Evolutionary conservation across 2,888 invertebrate genomes (phyloP).

Genomic region (Phasia obesa): DNA sequence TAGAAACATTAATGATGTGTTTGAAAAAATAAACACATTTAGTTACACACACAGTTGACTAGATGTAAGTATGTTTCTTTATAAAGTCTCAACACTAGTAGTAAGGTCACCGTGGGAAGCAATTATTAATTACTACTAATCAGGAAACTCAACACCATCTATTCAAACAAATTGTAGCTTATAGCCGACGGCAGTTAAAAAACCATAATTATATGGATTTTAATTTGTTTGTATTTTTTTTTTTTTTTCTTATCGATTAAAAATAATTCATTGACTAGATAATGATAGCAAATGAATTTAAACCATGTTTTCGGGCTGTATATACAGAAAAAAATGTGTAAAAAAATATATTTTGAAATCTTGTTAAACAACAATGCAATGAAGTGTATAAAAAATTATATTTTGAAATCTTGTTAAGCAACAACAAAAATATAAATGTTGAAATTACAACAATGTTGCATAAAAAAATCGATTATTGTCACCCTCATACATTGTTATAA

Average conservation of each 20-base stretch:
- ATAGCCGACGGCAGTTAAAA: slow-evolving; percentile 59
- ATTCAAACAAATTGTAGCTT: slow-evolving; percentile 28
- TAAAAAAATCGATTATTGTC: slow-evolving; percentile 53
- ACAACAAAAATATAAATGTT: background rate
- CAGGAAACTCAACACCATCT: slow-evolving; percentile 21
- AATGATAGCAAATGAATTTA: slow-evolving; percentile 4
- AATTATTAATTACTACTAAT: background rate
- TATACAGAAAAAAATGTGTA: too few species aligned
- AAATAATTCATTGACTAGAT: slow-evolving; percentile 55
- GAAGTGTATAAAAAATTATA: too few species aligned
- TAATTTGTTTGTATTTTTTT: slow-evolving; percentile 60
- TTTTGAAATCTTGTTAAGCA: slow-evolving; percentile 11
- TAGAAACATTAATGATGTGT: background rate
- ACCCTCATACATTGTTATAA: slow-evolving; percentile 60
- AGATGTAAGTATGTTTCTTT: too few species aligned
- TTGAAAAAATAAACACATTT: slow-evolving; percentile 17
- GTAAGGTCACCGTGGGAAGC: slow-evolving; percentile 63
- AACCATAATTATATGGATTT: slow-evolving; percentile 51
- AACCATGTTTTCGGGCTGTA: background rate
- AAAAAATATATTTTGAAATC: slow-evolving; percentile 11
- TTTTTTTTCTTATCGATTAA: slow-evolving; percentile 37
- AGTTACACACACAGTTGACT: too few species aligned
- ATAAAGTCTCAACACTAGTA: too few species aligned
- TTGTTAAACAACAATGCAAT: background rate
- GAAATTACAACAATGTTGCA: slow-evolving; percentile 4